Percentiles rank a stretch among this genome's conserved stretches.
These are phyloP conservation scores for Salmo trutta DNA, from an alignment of 2,797 vertebrate species.

Conservation along the genomic window DNA sequence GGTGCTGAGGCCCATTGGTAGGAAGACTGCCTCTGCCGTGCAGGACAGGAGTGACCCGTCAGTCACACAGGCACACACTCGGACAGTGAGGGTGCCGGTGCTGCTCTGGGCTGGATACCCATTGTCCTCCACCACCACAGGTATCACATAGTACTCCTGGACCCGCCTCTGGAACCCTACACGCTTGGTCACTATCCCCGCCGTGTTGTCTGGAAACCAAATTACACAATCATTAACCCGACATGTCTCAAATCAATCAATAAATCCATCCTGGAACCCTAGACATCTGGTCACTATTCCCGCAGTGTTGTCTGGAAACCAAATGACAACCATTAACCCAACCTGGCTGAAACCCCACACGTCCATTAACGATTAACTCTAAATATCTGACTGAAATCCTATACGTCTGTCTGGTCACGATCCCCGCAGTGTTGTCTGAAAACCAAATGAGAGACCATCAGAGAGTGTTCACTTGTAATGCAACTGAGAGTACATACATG, in stretches of 20 bases:
- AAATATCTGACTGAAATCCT: slow-evolving; percentile 70
- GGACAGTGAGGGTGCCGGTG: slow-evolving; percentile 88
- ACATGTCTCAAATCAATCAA: background rate
- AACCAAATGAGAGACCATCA: slow-evolving; percentile 20
- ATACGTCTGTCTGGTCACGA: slow-evolving; percentile 78
- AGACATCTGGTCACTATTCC: background rate
- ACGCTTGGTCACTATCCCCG: slow-evolving; percentile 84
- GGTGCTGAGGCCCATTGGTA: slow-evolving; percentile 88
- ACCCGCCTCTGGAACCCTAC: slow-evolving; percentile 80
- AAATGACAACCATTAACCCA: background rate
- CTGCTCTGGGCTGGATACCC: slow-evolving; percentile 92
- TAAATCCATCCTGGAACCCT: background rate
- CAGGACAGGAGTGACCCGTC: slow-evolving; percentile 84
- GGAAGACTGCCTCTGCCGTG: slow-evolving; percentile 84
- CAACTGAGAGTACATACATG: too few relatives aligned
- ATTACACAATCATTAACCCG: background rate
- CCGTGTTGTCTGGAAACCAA: slow-evolving; percentile 86
- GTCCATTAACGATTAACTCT: background rate
- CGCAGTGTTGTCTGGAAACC: background rate
- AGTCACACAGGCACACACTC: slow-evolving; percentile 85
- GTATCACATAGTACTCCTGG: slow-evolving; percentile 84
- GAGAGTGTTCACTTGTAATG: background rate
- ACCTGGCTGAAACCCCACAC: background rate
- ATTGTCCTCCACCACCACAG: slow-evolving; percentile 88
- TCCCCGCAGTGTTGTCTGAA: slow-evolving; percentile 91